Evolutionary conservation across 2,888 invertebrate genomes (phyloP).

Genomic region (Neoscelio sp.): DNA sequence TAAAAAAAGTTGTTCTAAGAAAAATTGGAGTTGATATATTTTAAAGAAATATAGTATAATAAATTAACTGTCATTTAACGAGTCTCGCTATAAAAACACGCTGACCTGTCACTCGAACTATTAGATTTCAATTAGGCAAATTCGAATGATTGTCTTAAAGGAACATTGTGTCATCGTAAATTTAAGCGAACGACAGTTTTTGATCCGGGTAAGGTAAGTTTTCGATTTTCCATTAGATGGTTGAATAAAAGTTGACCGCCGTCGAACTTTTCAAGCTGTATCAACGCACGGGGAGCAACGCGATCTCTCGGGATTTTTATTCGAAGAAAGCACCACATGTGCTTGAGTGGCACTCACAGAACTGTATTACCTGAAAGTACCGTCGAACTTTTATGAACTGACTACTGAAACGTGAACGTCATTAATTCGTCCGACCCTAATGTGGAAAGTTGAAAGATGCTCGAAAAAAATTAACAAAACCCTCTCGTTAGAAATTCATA

Average conservation of each 20-base stretch:
- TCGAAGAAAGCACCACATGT: conserved; percentile 65
- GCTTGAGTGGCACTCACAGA: conserved; percentile 63
- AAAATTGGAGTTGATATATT: no score
- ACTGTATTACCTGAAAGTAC: conserved; percentile 62
- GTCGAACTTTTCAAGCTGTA: conserved; percentile 57
- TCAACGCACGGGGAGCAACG: conserved; percentile 34
- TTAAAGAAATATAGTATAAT: not conserved
- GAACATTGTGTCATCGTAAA: conserved; percentile 37
- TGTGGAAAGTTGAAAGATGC: conserved; percentile 45
- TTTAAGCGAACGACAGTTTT: conserved; percentile 55
- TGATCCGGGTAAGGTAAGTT: conserved; percentile 37
- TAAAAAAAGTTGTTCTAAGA: not conserved
- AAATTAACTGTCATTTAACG: conserved; percentile 33
- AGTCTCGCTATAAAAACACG: conserved; percentile 50
- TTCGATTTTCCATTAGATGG: conserved; percentile 59
- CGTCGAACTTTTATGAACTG: conserved; percentile 60
- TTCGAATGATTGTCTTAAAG: conserved; percentile 16
- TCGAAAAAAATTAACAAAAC: conserved; percentile 22
- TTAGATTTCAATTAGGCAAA: conserved; percentile 30
- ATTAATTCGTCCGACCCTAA: conserved; percentile 57
- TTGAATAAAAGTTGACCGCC: conserved; percentile 66
- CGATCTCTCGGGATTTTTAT: conserved; percentile 66
- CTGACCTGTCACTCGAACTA: not conserved
- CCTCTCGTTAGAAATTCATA: conserved; percentile 28
- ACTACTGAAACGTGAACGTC: conserved; percentile 57